These are phyloP conservation scores for Rhamphomyia laevipes DNA, from an alignment of 2,888 invertebrate genomes.

Conservation along the genomic window DNA sequence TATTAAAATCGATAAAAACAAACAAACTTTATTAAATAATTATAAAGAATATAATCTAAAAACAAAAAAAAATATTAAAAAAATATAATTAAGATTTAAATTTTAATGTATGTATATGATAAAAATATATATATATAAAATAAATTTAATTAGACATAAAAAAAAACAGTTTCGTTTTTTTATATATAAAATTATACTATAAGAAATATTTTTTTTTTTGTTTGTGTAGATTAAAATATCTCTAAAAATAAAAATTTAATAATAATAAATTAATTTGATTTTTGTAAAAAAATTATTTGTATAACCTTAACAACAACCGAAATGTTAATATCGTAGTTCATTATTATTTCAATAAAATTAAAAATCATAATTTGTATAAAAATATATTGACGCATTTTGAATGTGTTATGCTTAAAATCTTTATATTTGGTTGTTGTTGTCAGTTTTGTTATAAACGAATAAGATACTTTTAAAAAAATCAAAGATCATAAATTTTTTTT, in stretches of 20 bases:
- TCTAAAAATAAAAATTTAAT: background rate
- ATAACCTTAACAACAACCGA: too few relatives aligned
- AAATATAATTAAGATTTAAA: constrained; percentile 7
- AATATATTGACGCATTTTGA: background rate
- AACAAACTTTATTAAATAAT: too few relatives aligned
- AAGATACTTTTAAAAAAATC: background rate
- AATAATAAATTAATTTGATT: background rate
- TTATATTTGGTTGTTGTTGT: too few relatives aligned
- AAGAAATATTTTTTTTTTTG: too few relatives aligned
- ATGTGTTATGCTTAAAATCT: too few relatives aligned
- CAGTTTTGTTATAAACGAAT: too few relatives aligned
- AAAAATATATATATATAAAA: constrained; percentile 1
- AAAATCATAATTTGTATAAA: background rate
- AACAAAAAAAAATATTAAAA: constrained; percentile 3
- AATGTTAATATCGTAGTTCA: too few relatives aligned
- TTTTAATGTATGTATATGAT: constrained; percentile 2
- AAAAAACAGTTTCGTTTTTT: constrained; percentile 2
- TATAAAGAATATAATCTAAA: constrained; percentile 5
- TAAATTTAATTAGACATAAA: constrained; percentile 3
- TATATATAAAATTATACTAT: constrained; percentile 10
- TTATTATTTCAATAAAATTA: background rate
- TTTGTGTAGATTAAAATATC: background rate
- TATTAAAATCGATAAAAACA: too few relatives aligned
- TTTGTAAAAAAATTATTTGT: background rate
- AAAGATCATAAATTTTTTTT: constrained; percentile 1